A percentile compares a stretch with the other conserved stretches of the same genome.
phyloP scores from a whole-genome alignment of 2,797 vertebrate genomes.

The Emys orbicularis region DNA sequence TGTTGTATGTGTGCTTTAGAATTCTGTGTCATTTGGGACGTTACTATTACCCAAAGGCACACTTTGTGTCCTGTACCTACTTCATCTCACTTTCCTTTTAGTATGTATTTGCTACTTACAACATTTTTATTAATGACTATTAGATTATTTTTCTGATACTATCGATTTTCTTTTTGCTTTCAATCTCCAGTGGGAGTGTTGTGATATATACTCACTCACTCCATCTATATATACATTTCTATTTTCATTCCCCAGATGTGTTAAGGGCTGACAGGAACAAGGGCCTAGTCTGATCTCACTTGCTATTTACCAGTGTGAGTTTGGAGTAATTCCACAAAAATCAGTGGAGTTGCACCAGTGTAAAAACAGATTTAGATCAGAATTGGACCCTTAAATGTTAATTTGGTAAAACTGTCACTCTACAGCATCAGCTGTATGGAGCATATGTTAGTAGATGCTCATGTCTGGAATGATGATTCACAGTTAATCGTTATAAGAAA shows the following conservation, averaged over 20 bases:
- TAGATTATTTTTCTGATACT: neutral
- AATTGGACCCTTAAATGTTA: conserved; percentile 12
- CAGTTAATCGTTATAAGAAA: conserved; percentile 71
- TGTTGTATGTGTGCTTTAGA: neutral
- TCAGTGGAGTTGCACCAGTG: neutral
- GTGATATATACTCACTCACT: neutral
- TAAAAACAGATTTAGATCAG: neutral
- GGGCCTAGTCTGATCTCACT: neutral
- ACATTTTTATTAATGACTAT: neutral
- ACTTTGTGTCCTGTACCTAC: neutral
- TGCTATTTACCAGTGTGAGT: neutral
- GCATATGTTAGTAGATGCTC: neutral
- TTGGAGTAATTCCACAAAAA: neutral
- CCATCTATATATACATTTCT: neutral
- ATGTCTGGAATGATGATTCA: conserved; percentile 39
- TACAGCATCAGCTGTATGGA: neutral
- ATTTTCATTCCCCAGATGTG: neutral
- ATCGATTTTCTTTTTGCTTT: neutral
- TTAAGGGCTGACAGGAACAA: neutral
- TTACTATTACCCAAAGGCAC: neutral
- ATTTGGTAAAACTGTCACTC: conserved; percentile 35
- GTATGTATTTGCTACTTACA: neutral
- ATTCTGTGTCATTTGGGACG: neutral
- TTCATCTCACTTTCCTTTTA: neutral
- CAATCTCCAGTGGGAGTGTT: neutral